A percentile compares a stretch with the other conserved stretches of the same genome.
These are phyloP conservation scores for Salvelinus fontinalis DNA, from an alignment of 2,113 vertebrate genomes.

Conservation along the genomic window DNA sequence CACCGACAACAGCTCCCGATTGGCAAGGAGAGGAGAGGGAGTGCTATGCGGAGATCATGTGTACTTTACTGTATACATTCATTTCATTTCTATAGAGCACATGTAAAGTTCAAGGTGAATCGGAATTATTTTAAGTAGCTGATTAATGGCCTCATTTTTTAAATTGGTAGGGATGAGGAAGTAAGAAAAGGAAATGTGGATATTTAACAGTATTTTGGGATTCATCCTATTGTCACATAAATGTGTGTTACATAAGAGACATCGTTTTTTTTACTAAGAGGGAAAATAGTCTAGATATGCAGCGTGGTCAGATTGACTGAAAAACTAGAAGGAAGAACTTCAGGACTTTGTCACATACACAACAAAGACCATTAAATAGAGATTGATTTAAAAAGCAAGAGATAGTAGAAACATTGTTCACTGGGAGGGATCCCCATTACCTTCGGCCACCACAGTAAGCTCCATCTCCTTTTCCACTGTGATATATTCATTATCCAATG, in stretches of 20 bases:
- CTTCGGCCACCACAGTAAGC: neutral
- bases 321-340: no score
- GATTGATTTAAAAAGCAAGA: neutral
- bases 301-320: no score
- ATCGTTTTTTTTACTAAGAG: no score
- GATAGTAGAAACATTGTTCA: neutral
- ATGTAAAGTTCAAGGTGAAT: neutral
- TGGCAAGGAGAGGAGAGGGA: constrained; percentile 65
- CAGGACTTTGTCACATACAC: no score
- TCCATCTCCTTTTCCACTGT: constrained; percentile 1
- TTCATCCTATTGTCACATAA: constrained; percentile 33
- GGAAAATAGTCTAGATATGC: neutral
- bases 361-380: neutral
- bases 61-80: neutral
- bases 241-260: constrained; percentile 38
- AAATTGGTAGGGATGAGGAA: no score
- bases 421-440: neutral
- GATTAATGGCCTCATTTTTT: neutral
- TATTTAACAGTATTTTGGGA: constrained; percentile 46
- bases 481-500: constrained; percentile 1
- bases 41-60: neutral
- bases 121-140: neutral
- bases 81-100: neutral
- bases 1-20: constrained; percentile 80
- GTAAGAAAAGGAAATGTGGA: no score